Evolutionary conservation across 2,888 invertebrate genomes (phyloP).

Genomic region (Polia nebulosa): DNA sequence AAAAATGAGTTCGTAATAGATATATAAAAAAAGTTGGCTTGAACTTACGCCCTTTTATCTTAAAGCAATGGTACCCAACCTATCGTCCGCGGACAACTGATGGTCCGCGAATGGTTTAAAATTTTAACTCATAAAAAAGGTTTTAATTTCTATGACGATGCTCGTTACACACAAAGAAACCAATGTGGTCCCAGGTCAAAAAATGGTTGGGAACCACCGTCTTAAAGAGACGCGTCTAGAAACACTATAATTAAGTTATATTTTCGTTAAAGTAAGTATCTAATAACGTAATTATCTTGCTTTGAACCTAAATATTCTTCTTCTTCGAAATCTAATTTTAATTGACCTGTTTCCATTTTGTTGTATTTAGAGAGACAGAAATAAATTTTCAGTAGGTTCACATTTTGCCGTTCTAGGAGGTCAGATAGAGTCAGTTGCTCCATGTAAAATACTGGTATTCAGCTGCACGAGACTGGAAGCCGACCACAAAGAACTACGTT

Average conservation of each 20-base stretch:
- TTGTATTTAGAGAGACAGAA: not conserved
- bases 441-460: no score
- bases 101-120: no score
- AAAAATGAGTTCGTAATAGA: constrained; percentile 43
- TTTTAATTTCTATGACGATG: no score
- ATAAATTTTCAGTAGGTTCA: not conserved
- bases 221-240: no score
- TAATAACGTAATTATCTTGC: constrained; percentile 20
- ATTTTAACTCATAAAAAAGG: no score
- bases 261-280: not conserved
- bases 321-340: not conserved
- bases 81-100: no score
- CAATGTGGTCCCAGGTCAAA: no score
- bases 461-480: not conserved
- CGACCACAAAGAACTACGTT: no score
- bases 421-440: not conserved
- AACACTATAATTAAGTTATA: constrained; percentile 29
- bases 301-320: no score
- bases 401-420: not conserved
- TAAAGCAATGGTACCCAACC: no score
- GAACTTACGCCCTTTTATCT: constrained; percentile 11
- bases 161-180: no score
- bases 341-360: not conserved
- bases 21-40: constrained; percentile 50
- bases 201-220: no score